These are phyloP conservation scores for Paramormyrops hopkinsi DNA, from an alignment of 2,797 vertebrate species.

Conservation along the genomic window DNA sequence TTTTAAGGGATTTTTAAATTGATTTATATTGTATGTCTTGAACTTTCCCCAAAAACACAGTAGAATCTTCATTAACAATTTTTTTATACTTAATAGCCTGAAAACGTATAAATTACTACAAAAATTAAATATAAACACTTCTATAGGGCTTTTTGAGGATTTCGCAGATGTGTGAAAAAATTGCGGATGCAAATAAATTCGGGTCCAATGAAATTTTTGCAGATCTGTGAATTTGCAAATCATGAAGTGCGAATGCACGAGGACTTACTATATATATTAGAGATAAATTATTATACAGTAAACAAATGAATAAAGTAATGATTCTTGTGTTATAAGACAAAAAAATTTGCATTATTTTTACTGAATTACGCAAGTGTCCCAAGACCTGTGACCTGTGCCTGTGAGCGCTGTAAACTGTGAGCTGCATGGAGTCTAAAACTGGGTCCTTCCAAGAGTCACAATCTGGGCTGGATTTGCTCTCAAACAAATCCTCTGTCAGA, in stretches of 20 bases:
- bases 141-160: no score
- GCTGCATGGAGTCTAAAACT: not conserved
- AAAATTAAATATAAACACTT: no score
- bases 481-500: not conserved
- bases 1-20: no score
- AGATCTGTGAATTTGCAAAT: no score
- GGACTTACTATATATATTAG: not conserved
- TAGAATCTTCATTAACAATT: no score
- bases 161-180: no score
- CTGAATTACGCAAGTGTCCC: not conserved
- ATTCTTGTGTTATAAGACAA: not conserved
- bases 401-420: not conserved
- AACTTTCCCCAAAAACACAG: no score
- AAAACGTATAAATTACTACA: no score
- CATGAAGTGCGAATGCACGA: not conserved
- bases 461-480: not conserved
- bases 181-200: no score
- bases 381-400: not conserved
- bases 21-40: no score
- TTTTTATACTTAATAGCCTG: no score
- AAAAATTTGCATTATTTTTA: not conserved
- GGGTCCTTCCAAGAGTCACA: not conserved
- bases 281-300: not conserved
- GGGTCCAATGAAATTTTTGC: no score
- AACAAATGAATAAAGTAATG: not conserved